Base-by-base conservation (phyloP, 1,140 invertebrate genomes). In the Hesperophylax magnus region DNA sequence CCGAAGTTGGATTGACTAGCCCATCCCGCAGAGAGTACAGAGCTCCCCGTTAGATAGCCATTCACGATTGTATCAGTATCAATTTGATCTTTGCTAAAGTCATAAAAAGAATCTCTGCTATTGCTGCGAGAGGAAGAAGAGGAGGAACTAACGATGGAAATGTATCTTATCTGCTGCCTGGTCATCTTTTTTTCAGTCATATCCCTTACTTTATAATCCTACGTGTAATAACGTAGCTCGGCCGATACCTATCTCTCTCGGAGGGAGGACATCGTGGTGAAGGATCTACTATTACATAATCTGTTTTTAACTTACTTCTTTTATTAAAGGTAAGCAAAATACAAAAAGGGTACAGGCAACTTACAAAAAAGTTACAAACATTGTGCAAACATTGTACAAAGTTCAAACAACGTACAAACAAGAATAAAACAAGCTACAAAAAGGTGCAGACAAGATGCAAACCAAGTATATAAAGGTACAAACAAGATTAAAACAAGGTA, bases 1-100 rank as follows among this genome's bases (percentile, higher is more conserved):
- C 11, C 9, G 11, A 1, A 47, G 9, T 47, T 3, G 14, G 22
- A 61, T 61, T 61, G 60, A 61, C 20, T 61, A 61, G 3, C 65
- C 65, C 65, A 39, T 31, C 18, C 11, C 65, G 17, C 6, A n/a
- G 24, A 47, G 7, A 15, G 31, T 7, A 56, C 69, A 47, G 7
- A 15, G 31, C 17, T 72, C 69, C 77, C 77, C 52, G 77, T 24
- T 78, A 78, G 34, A 78, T 77, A 81, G 75, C 74, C 74, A 80
- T 82, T 84, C 61, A 31, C 74, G 78, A 82, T 82, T 80, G 80
- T 84, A 84, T 84, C 83, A 82, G 83, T 84, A 84, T 84, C 83
- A 84, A 84, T 84, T 84, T 84, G 83, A 84, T 84, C 83, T 84
- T 80, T 81, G 78, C 78, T 60, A 84, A 82, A 84, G 83, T 84